phyloP scores from a whole-genome alignment of 2,797 vertebrate species.

The Poecilia wingei region DNA sequence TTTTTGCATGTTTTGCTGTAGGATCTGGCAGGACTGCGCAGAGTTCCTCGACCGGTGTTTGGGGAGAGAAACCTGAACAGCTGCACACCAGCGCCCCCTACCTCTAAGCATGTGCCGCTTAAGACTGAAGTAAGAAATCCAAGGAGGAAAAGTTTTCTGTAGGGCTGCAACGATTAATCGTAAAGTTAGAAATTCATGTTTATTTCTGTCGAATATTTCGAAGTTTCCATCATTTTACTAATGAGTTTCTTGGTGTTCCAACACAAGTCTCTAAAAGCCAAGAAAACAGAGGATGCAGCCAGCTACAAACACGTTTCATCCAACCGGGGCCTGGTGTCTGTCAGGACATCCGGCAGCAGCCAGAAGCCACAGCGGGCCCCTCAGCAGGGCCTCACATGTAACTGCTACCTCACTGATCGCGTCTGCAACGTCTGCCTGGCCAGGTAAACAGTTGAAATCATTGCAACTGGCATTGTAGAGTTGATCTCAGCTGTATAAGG shows the following conservation, averaged over 20 bases:
- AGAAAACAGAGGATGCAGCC: slow-evolving; percentile 80
- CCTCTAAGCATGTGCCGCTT: slow-evolving; percentile 72
- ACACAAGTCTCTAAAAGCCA: slow-evolving; percentile 81
- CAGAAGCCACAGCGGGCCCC: slow-evolving; percentile 79
- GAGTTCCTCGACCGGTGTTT: slow-evolving; percentile 89
- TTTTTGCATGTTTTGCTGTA: slow-evolving; percentile 67
- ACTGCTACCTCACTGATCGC: slow-evolving; percentile 89
- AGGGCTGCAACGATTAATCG: neutral
- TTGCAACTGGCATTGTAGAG: neutral
- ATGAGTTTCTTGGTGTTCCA: neutral
- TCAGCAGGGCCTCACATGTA: slow-evolving; percentile 83
- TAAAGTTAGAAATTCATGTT: neutral
- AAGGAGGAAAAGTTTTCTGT: neutral
- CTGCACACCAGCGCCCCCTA: slow-evolving; percentile 65
- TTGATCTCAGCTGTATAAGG: neutral
- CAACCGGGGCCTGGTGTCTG: slow-evolving; percentile 76
- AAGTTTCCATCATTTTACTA: neutral
- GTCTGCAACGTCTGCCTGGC: slow-evolving; percentile 95
- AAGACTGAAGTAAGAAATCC: slow-evolving; percentile 81
- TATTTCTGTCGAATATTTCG: neutral
- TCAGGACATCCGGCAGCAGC: slow-evolving; percentile 71
- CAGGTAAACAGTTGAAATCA: slow-evolving; percentile 77
- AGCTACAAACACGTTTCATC: slow-evolving; percentile 75
- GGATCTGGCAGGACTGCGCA: slow-evolving; percentile 84
- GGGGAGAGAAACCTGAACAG: slow-evolving; percentile 96